These are phyloP conservation scores for Pollachius pollachius DNA, from an alignment of 2,113 vertebrate species.

Conservation along the genomic window DNA sequence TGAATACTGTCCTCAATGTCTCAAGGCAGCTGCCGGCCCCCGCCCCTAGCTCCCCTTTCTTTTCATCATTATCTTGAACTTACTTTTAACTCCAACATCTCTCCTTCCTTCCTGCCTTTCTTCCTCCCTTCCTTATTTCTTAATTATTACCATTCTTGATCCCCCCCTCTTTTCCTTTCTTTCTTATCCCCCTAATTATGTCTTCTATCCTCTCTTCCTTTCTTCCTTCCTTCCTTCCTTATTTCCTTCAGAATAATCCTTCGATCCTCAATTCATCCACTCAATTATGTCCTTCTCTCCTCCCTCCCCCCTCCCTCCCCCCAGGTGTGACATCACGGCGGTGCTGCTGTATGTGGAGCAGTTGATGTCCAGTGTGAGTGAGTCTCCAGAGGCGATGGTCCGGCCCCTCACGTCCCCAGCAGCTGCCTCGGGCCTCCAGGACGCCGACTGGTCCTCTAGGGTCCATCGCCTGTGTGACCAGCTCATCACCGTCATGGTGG, in stretches of 20 bases:
- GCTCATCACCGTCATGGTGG: constrained; percentile 78
- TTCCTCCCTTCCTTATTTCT: constrained; percentile 2
- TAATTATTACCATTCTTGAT: background rate
- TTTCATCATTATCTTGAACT: background rate
- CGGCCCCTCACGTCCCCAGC: constrained; percentile 58
- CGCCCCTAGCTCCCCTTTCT: background rate
- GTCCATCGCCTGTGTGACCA: constrained; percentile 88
- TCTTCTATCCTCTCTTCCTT: background rate
- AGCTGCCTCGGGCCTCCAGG: constrained; percentile 28
- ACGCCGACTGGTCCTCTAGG: constrained; percentile 70
- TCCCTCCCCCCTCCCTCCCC: background rate
- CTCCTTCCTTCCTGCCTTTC: constrained; percentile 2
- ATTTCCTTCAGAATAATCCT: background rate
- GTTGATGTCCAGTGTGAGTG: constrained; percentile 86
- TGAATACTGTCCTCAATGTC: background rate
- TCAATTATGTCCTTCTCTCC: no score
- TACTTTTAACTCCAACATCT: background rate
- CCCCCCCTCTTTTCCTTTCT: background rate
- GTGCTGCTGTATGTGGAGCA: constrained; percentile 86
- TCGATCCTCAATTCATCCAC: background rate
- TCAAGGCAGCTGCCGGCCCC: background rate
- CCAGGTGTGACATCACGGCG: constrained; percentile 84
- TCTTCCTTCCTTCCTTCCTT: constrained; percentile 3
- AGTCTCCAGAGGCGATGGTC: constrained; percentile 76
- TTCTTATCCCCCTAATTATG: background rate